phyloP scores from a whole-genome alignment of 2,113 vertebrate genomes.

The Oncorhynchus nerka region DNA sequence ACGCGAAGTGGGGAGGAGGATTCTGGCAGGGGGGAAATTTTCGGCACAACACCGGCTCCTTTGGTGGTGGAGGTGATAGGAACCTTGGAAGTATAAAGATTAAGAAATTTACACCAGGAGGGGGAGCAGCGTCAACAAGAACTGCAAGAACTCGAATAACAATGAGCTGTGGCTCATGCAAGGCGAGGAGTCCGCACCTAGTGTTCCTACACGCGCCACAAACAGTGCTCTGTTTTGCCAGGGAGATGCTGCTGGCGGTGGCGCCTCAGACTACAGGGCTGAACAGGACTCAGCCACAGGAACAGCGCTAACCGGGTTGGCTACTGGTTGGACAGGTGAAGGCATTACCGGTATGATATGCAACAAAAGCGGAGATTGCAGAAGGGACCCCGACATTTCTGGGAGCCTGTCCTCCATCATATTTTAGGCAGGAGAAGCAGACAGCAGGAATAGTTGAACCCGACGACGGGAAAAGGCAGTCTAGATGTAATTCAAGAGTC shows the following conservation, averaged over 20 bases:
- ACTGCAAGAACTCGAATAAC: slow-evolving; percentile 63
- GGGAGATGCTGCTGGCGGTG: slow-evolving; percentile 53
- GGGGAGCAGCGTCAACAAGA: slow-evolving; percentile 66
- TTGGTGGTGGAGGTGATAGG: slow-evolving; percentile 35
- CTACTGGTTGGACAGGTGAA: slow-evolving; percentile 35
- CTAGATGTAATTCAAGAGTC: slow-evolving; percentile 37
- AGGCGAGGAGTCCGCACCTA: slow-evolving; percentile 54
- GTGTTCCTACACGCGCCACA: slow-evolving; percentile 44
- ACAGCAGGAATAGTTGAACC: slow-evolving; percentile 55
- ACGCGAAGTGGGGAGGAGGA: too few species aligned
- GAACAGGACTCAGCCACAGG: slow-evolving; percentile 41
- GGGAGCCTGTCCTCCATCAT: slow-evolving; percentile 73
- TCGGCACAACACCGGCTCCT: not conserved
- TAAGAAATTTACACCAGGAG: slow-evolving; percentile 64
- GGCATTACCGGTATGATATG: slow-evolving; percentile 68
- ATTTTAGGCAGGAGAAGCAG: slow-evolving; percentile 69
- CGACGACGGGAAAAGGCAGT: slow-evolving; percentile 49
- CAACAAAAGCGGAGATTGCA: slow-evolving; percentile 81
- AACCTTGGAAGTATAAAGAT: slow-evolving; percentile 57
- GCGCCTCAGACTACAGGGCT: slow-evolving; percentile 25
- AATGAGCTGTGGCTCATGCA: slow-evolving; percentile 62
- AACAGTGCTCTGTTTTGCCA: slow-evolving; percentile 49
- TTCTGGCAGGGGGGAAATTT: too few species aligned
- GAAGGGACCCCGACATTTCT: slow-evolving; percentile 70
- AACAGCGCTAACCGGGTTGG: slow-evolving; percentile 17